Conservation (phyloP, 2,888 invertebrate species). For the Ditylenchus weischeri region DNA sequence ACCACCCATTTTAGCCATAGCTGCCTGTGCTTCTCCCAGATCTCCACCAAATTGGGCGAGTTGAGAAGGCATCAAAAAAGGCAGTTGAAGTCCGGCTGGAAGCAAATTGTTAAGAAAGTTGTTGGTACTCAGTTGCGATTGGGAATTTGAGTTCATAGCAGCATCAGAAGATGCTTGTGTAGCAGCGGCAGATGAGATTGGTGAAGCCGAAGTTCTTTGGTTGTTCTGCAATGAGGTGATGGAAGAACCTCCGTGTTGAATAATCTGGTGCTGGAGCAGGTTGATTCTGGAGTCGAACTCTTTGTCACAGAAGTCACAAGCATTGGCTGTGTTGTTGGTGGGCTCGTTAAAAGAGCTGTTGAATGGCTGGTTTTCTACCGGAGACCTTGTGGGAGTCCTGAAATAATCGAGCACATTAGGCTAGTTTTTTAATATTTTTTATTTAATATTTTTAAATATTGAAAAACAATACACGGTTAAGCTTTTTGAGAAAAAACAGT, state of each 20-base stretch:
- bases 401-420: not conserved
- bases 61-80: constrained; percentile 5
- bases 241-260: constrained; percentile 72
- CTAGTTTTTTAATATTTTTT: too few relatives aligned
- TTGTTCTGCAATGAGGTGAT: not conserved
- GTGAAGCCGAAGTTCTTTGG: not conserved
- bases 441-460: too few relatives aligned
- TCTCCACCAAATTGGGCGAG: not conserved
- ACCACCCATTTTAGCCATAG: not conserved
- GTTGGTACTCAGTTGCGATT: constrained; percentile 3
- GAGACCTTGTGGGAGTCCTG: constrained; percentile 2
- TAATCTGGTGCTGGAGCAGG: constrained; percentile 93
- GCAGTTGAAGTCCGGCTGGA: not conserved
- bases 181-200: constrained; percentile 1
- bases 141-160: not conserved
- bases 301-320: constrained; percentile 93
- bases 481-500: too few relatives aligned
- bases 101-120: constrained; percentile 4
- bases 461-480: too few relatives aligned
- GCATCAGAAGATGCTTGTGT: constrained; percentile 6
- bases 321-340: constrained; percentile 59
- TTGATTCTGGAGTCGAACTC: constrained; percentile 99
- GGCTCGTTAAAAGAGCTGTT: not conserved
- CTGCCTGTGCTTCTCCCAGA: not conserved
- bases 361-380: not conserved